phyloP scores from a whole-genome alignment of 1,140 invertebrate species.

The Atta texana region DNA sequence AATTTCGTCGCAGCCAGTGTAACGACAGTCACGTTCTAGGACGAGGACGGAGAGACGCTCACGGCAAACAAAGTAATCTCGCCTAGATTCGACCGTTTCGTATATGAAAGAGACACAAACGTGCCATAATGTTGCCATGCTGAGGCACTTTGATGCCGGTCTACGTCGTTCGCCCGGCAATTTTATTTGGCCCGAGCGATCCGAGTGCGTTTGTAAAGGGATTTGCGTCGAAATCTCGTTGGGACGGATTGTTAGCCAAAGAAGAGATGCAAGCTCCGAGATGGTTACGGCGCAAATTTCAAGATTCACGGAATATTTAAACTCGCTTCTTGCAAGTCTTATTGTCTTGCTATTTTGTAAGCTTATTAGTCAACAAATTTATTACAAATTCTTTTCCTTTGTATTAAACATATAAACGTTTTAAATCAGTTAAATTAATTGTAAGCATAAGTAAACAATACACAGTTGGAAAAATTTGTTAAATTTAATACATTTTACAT shows the following conservation, averaged over 20 bases:
- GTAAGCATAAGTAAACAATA: not conserved
- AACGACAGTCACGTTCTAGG: conserved; percentile 72
- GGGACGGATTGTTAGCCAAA: conserved; percentile 39
- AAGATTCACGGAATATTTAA: conserved; percentile 6
- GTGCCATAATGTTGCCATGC: conserved; percentile 53
- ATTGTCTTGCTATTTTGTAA: not conserved
- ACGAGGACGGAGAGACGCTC: conserved; percentile 40
- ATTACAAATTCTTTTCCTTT: conserved; percentile 14
- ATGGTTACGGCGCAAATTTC: conserved; percentile 27
- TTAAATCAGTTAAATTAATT: not conserved
- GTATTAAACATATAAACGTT: not conserved
- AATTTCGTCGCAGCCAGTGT: conserved; percentile 76
- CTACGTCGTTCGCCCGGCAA: conserved; percentile 57
- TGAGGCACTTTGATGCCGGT: conserved; percentile 35
- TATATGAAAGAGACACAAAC: conserved; percentile 56
- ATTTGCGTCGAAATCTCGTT: conserved; percentile 54
- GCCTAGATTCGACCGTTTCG: conserved; percentile 65
- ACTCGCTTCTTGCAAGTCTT: not conserved
- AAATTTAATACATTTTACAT: too few relatives aligned
- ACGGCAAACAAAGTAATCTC: conserved; percentile 71
- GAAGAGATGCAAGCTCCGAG: not conserved
- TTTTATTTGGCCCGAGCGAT: conserved; percentile 61
- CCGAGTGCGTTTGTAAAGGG: conserved; percentile 55
- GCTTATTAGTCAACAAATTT: conserved; percentile 23
- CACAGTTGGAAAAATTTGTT: too few relatives aligned